phyloP scores from a whole-genome alignment of 2,113 vertebrate genomes.

The Psophia crepitans region DNA sequence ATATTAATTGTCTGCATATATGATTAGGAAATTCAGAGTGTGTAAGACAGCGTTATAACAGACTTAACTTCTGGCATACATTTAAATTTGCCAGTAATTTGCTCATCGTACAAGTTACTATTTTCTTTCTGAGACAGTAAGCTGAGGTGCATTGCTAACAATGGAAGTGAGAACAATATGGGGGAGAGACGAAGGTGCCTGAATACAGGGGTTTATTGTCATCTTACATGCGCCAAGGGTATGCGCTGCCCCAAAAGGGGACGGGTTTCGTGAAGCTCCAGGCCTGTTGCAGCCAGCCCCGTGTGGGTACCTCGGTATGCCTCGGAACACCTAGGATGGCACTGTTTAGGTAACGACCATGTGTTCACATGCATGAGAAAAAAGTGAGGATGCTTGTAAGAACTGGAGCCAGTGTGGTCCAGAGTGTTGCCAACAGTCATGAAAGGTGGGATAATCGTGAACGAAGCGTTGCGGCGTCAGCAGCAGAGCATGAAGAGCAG shows the following conservation, averaged over 20 bases:
- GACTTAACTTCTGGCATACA: not conserved
- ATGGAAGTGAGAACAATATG: not conserved
- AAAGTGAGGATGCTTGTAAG: not conserved
- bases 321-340: not conserved
- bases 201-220: not conserved
- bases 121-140: not conserved
- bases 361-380: rapidly evolving
- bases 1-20: not conserved
- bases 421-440: not conserved
- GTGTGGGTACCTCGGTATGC: not conserved
- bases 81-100: not conserved
- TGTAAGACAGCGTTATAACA: not conserved
- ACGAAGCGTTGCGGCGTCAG: not conserved
- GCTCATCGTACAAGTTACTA: not conserved
- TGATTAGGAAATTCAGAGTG: not conserved
- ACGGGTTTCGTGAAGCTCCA: not conserved
- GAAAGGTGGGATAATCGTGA: not conserved
- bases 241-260: not conserved
- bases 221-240: rapidly evolving
- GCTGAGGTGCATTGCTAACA: not conserved
- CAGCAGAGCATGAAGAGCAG: too few species aligned
- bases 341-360: not conserved
- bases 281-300: not conserved
- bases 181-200: not conserved
- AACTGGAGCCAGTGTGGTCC: not conserved